phyloP scores from a whole-genome alignment of 2,888 invertebrate species.

The Drosophila vallismaia region DNA sequence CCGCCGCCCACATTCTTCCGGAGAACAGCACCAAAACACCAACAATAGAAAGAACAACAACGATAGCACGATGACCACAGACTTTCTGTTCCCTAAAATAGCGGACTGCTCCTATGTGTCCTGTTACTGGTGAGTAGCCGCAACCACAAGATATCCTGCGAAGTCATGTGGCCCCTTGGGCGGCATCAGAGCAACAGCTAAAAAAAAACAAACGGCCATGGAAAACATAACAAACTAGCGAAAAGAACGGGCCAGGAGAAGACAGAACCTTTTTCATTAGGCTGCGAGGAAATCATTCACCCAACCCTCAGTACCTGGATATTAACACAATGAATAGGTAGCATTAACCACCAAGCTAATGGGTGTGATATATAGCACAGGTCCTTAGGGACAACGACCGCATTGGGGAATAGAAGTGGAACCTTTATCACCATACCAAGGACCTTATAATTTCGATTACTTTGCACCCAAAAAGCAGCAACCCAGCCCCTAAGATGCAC shows the following conservation, averaged over 20 bases:
- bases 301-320: conserved; percentile 27
- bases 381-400: conserved; percentile 3
- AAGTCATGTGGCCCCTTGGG: neutral
- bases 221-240: neutral
- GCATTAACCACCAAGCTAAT: conserved; percentile 12
- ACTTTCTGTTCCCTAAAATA: conserved; percentile 88
- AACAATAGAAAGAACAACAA: conserved; percentile 32
- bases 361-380: conserved; percentile 16
- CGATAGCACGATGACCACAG: conserved; percentile 80
- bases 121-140: conserved; percentile 90
- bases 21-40: neutral
- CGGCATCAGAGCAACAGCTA: conserved; percentile 11
- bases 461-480: neutral
- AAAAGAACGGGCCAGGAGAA: neutral
- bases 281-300: conserved; percentile 43
- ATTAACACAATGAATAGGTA: conserved; percentile 29
- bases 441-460: too few relatives aligned
- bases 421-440: neutral
- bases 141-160: neutral
- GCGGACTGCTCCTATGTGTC: conserved; percentile 93
- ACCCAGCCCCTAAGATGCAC: neutral
- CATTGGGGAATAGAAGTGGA: conserved; percentile 6
- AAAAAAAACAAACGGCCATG: conserved; percentile 7
- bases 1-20: conserved; percentile 1
- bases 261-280: conserved; percentile 49